Evolutionary conservation across 2,888 invertebrate species (phyloP).

Genomic region (Hartigia nigra): DNA sequence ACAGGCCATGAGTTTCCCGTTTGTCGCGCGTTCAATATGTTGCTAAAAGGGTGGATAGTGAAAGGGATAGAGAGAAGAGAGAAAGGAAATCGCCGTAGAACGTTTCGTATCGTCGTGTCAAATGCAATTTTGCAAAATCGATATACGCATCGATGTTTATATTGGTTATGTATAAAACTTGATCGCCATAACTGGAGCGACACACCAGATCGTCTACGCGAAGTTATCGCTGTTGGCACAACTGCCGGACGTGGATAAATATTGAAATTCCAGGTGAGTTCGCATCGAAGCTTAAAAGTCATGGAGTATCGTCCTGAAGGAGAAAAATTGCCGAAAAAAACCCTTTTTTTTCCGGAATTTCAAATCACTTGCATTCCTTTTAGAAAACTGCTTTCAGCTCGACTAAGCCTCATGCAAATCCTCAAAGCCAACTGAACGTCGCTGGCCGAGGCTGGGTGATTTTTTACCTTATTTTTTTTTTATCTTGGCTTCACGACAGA

Average conservation of each 20-base stretch:
- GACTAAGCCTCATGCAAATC: neutral
- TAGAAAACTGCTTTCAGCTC: neutral
- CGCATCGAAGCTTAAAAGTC: neutral
- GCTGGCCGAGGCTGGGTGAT: neutral
- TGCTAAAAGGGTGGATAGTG: too few relatives aligned
- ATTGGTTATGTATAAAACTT: neutral
- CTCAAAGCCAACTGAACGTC: neutral
- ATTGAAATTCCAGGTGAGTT: neutral
- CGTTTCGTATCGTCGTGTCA: neutral
- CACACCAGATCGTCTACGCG: neutral
- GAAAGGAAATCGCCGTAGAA: neutral
- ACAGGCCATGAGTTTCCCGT: too few relatives aligned
- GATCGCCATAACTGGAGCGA: neutral
- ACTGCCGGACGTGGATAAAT: too few relatives aligned
- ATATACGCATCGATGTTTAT: neutral
- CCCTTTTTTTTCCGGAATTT: neutral
- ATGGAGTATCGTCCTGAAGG: neutral
- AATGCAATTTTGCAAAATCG: neutral
- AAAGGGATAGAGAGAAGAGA: accelerated
- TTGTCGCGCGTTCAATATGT: too few relatives aligned
- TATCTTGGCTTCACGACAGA: neutral
- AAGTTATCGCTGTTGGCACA: neutral
- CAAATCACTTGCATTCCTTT: neutral
- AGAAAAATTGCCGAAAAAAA: neutral
- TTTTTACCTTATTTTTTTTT: neutral